These are phyloP conservation scores for Urocolius indicus DNA, from an alignment of 2,113 vertebrate genomes.

Conservation along the genomic window DNA sequence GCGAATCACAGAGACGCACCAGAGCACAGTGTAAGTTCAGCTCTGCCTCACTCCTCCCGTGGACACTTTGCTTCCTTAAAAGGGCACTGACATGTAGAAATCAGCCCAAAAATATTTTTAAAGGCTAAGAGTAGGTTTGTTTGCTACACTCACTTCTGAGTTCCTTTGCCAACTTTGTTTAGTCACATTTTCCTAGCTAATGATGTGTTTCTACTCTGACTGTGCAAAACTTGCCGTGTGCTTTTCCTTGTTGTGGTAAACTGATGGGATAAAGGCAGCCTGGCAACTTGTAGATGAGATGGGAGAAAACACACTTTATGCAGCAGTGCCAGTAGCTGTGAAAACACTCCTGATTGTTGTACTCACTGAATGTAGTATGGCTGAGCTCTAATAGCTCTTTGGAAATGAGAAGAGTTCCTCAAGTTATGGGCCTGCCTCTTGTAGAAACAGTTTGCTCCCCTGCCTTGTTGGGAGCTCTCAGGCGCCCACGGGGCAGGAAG, in stretches of 20 bases:
- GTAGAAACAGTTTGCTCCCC: neutral
- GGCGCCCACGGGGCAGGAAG: neutral
- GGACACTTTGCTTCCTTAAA: constrained; percentile 66
- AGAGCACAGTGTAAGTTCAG: constrained; percentile 75
- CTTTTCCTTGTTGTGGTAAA: constrained; percentile 48
- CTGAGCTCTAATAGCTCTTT: neutral
- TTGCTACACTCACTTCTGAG: constrained; percentile 61
- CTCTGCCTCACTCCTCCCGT: constrained; percentile 42
- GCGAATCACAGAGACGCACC: constrained; percentile 74
- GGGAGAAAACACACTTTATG: neutral
- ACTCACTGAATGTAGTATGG: neutral
- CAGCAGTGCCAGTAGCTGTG: neutral
- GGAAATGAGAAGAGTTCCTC: neutral
- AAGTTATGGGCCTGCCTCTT: neutral
- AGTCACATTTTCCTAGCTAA: constrained; percentile 66
- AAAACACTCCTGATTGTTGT: neutral
- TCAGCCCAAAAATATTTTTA: constrained; percentile 62
- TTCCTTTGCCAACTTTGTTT: constrained; percentile 62
- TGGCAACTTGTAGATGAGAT: constrained; percentile 2
- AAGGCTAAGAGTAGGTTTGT: constrained; percentile 64
- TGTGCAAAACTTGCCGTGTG: constrained; percentile 7
- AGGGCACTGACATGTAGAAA: constrained; percentile 62
- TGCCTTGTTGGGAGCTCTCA: neutral
- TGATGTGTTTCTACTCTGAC: constrained; percentile 32
- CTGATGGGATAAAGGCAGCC: constrained; percentile 24